Evolutionary conservation across 2,888 invertebrate species (phyloP).

Genomic region (Apamea crenata): DNA sequence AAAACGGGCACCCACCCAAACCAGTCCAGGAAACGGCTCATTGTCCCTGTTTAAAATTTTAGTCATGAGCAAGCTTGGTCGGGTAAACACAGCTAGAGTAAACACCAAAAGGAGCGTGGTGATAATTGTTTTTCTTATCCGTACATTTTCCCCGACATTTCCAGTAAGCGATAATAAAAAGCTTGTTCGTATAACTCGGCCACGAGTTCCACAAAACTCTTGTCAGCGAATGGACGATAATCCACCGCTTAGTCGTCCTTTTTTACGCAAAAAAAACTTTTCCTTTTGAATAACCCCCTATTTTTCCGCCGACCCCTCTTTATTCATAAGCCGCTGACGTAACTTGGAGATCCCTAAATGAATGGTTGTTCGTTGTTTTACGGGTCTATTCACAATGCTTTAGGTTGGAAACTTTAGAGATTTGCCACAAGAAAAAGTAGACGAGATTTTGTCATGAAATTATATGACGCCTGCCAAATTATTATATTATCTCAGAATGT

Average conservation of each 20-base stretch:
- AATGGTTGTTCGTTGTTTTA: slow-evolving; percentile 90
- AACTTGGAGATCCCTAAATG: slow-evolving; percentile 89
- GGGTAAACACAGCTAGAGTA: slow-evolving; percentile 61
- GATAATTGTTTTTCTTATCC: slow-evolving; percentile 79
- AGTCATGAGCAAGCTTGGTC: slow-evolving; percentile 63
- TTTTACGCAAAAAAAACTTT: slow-evolving; percentile 86
- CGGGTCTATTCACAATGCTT: slow-evolving; percentile 89
- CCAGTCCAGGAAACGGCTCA: slow-evolving; percentile 66
- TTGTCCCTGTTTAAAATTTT: slow-evolving; percentile 72
- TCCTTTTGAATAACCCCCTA: slow-evolving; percentile 86
- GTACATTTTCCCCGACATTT: slow-evolving; percentile 72
- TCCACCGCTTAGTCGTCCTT: slow-evolving; percentile 85
- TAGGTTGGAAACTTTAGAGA: slow-evolving; percentile 86
- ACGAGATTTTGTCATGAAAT: slow-evolving; percentile 78
- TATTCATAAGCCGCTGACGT: slow-evolving; percentile 89
- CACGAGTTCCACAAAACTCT: slow-evolving; percentile 85
- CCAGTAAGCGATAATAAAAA: slow-evolving; percentile 81
- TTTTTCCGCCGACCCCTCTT: slow-evolving; percentile 87
- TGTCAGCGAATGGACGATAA: slow-evolving; percentile 86
- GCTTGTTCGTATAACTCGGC: slow-evolving; percentile 79
- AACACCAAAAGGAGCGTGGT: slow-evolving; percentile 67
- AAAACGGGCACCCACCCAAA: slow-evolving; percentile 59
- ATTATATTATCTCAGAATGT: slow-evolving; percentile 73
- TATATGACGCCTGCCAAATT: slow-evolving; percentile 78
- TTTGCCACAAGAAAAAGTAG: slow-evolving; percentile 81